A percentile compares a stretch with the other conserved stretches of the same genome.
phyloP scores from a whole-genome alignment of 2,113 vertebrate species.

The Ibidorhyncha struthersii region DNA sequence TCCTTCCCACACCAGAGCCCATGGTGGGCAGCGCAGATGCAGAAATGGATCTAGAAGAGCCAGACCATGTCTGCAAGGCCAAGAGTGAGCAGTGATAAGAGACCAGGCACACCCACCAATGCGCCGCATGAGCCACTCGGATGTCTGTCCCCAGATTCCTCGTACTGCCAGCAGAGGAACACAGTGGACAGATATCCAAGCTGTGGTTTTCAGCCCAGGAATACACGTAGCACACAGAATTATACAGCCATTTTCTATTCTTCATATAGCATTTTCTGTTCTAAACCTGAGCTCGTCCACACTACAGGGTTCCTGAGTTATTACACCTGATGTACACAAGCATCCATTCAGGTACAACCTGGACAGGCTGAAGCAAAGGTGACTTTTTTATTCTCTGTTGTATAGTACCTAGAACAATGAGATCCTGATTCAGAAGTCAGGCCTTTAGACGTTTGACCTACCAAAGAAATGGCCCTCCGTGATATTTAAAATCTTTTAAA shows the following conservation, averaged over 20 bases:
- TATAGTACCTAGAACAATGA: not conserved
- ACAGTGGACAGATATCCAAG: not conserved
- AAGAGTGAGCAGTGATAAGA: fast-evolving
- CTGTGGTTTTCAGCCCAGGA: not conserved
- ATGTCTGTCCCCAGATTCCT: not conserved
- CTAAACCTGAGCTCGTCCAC: not conserved
- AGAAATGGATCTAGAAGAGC: not conserved
- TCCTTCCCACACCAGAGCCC: not conserved
- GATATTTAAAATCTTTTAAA: not conserved
- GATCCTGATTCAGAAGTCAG: not conserved
- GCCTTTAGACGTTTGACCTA: not conserved
- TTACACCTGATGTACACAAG: not conserved
- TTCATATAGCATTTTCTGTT: not conserved
- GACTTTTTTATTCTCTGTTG: not conserved
- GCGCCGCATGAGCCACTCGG: fast-evolving
- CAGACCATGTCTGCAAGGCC: not conserved
- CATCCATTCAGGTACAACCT: not conserved
- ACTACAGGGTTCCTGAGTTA: not conserved
- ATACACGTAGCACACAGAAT: not conserved
- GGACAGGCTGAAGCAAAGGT: not conserved
- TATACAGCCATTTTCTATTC: not conserved
- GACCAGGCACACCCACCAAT: not conserved
- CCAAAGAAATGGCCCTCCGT: not conserved
- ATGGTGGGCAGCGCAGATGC: fast-evolving
- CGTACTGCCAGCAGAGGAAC: not conserved